A percentile compares a stretch with the other conserved stretches of the same genome.
Conservation (phyloP, 1,140 invertebrate species). For the Latrodectus geometricus region DNA sequence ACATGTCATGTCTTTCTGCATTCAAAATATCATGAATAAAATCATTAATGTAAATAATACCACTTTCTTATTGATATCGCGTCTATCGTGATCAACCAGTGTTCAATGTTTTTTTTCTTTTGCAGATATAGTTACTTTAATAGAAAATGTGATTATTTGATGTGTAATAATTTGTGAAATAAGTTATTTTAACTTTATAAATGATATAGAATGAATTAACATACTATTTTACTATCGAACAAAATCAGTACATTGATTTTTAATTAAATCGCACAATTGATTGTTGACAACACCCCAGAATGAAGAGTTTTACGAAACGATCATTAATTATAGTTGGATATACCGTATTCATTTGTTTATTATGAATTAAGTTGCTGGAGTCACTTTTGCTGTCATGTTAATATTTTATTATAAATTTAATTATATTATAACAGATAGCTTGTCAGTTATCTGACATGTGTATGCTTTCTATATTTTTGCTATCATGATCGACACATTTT, state of each 20-base stretch:
- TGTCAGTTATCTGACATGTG: neutral
- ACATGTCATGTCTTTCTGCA: neutral
- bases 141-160: neutral
- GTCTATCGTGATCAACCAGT: conserved; percentile 5
- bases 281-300: neutral
- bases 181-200: neutral
- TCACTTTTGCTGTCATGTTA: neutral
- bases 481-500: neutral
- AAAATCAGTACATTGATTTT: neutral
- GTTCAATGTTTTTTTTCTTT: neutral
- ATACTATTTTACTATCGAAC: too few relatives aligned
- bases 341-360: neutral
- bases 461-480: neutral
- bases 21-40: neutral
- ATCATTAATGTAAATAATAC: conserved; percentile 12
- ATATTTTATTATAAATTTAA: neutral
- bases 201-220: too few relatives aligned
- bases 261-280: neutral
- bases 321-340: neutral
- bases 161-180: neutral
- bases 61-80: neutral
- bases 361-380: neutral
- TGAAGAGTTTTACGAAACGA: neutral
- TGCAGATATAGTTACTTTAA: neutral
- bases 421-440: neutral